Percentiles rank a stretch among this genome's conserved stretches.
Conservation (phyloP, 2,797 vertebrate genomes). For the Clarias laeviceps region DNA sequence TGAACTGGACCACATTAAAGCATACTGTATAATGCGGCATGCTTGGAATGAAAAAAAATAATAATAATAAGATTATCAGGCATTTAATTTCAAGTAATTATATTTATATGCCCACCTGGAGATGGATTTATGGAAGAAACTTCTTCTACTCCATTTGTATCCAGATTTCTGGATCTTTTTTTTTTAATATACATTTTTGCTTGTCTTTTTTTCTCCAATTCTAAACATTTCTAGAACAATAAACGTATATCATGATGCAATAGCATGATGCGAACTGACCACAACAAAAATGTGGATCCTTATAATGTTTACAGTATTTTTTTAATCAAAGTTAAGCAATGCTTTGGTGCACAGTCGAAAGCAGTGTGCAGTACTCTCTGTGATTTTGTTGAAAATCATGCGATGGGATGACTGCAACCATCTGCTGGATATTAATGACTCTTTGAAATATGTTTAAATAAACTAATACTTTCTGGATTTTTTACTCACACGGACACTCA, state of each 20-base stretch:
- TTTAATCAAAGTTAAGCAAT: neutral
- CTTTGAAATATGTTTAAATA: neutral
- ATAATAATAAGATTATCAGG: too few relatives aligned
- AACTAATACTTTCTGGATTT: neutral
- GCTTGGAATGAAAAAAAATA: neutral
- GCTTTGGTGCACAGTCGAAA: neutral
- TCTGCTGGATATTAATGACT: neutral
- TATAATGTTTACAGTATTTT: neutral
- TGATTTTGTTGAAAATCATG: conserved; percentile 2
- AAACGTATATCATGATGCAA: too few relatives aligned
- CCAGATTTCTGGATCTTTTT: neutral
- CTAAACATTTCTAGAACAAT: too few relatives aligned
- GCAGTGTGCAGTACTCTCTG: neutral
- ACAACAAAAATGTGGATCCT: neutral
- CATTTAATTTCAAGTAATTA: neutral
- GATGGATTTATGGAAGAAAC: too few relatives aligned
- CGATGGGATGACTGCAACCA: conserved; percentile 10
- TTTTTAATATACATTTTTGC: too few relatives aligned
- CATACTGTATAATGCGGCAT: neutral
- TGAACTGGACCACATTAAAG: neutral
- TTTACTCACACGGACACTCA: neutral
- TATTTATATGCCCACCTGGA: neutral
- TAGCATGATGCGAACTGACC: neutral
- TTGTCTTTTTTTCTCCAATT: too few relatives aligned
- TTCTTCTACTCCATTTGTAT: too few relatives aligned